These are phyloP conservation scores for Danio rerio DNA, from an alignment of 2,113 vertebrate genomes.

Conservation along the genomic window DNA sequence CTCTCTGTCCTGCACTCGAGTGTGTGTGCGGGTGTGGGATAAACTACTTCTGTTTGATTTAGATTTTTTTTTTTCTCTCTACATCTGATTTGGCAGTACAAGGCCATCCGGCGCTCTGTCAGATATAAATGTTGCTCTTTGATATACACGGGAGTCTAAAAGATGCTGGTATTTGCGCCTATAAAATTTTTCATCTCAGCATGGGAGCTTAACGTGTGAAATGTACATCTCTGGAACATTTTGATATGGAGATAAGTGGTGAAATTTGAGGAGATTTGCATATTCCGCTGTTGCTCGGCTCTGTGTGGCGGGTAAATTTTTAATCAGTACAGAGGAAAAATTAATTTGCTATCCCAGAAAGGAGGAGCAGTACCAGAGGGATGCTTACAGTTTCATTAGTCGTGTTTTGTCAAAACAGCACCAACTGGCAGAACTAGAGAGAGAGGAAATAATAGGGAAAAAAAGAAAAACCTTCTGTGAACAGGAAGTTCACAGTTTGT, in stretches of 20 bases:
- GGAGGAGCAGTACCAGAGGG: constrained; percentile 61
- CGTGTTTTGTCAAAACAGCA: constrained; percentile 69
- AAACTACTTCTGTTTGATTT: constrained; percentile 61
- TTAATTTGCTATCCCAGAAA: constrained; percentile 72
- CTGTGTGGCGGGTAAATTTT: constrained; percentile 76
- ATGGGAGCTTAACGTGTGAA: constrained; percentile 61
- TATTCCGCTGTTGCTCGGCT: constrained; percentile 68
- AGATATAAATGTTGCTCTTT: constrained; percentile 79
- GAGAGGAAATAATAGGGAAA: neutral
- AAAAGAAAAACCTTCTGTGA: neutral
- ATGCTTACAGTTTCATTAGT: constrained; percentile 69
- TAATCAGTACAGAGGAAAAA: constrained; percentile 76
- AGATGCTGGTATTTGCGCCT: constrained; percentile 72
- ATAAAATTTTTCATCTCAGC: constrained; percentile 55
- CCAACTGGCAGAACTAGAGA: constrained; percentile 49
- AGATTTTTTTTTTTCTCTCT: neutral
- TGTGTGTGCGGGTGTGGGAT: constrained; percentile 32
- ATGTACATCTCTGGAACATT: constrained; percentile 65
- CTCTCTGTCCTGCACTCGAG: constrained; percentile 39
- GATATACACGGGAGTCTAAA: constrained; percentile 77
- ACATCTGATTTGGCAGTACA: constrained; percentile 65
- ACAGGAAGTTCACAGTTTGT: constrained; percentile 13
- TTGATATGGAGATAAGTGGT: constrained; percentile 79
- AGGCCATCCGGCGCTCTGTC: constrained; percentile 68
- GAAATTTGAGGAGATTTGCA: constrained; percentile 77